phyloP scores from a whole-genome alignment of 2,888 invertebrate species.

The Epistrophe eligans region DNA sequence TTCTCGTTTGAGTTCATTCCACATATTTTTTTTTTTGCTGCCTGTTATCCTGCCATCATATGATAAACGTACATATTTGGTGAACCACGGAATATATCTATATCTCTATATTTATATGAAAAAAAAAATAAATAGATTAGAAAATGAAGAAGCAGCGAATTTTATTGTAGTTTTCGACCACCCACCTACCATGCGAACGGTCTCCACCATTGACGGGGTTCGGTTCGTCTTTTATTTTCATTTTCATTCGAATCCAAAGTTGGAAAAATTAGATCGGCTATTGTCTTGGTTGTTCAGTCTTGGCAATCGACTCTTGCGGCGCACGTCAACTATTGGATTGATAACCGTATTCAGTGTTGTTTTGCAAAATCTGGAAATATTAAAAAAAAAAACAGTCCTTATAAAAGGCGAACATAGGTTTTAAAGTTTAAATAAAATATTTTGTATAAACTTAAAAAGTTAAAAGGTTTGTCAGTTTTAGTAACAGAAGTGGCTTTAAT shows the following conservation, averaged over 20 bases:
- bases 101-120: constrained; percentile 25
- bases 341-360: constrained; percentile 37
- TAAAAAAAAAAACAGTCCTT: neutral
- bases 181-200: constrained; percentile 64
- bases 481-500: neutral
- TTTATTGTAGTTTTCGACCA: constrained; percentile 76
- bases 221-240: constrained; percentile 66
- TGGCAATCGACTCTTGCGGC: constrained; percentile 80
- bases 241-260: constrained; percentile 77
- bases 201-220: constrained; percentile 34
- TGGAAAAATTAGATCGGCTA: constrained; percentile 75
- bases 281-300: constrained; percentile 81
- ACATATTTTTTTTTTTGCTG: constrained; percentile 56
- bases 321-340: constrained; percentile 76
- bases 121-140: constrained; percentile 45
- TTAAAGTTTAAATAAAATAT: neutral
- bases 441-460: neutral
- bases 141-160: constrained; percentile 63
- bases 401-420: neutral
- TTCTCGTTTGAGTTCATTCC: constrained; percentile 39
- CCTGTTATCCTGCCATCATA: constrained; percentile 70
- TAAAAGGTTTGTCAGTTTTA: neutral
- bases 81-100: constrained; percentile 46
- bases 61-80: constrained; percentile 73
- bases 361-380: neutral